phyloP scores from a whole-genome alignment of 1,140 invertebrate genomes.

The Eubasilissa regina region DNA sequence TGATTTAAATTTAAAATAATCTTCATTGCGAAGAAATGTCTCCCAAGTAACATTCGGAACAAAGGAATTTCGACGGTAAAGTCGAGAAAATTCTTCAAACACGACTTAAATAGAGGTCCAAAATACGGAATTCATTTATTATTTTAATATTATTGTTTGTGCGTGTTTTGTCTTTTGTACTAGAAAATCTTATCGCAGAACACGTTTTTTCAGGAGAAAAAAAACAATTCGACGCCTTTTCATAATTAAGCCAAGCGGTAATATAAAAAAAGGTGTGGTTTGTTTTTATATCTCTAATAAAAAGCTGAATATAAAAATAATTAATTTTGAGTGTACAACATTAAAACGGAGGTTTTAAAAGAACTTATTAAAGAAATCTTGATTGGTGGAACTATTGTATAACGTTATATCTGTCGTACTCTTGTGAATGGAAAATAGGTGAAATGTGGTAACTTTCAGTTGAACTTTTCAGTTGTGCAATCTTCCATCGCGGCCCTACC shows the following conservation, averaged over 20 bases:
- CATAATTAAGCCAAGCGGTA: conserved; percentile 11
- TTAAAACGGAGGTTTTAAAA: not conserved
- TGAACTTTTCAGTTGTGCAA: too few relatives aligned
- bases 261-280: conserved; percentile 1
- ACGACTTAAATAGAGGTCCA: not conserved
- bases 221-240: conserved; percentile 14
- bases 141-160: conserved; percentile 8
- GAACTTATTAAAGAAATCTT: not conserved
- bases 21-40: too few relatives aligned
- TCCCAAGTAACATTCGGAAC: not conserved
- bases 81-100: not conserved
- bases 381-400: too few relatives aligned
- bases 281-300: not conserved
- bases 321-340: conserved; percentile 16
- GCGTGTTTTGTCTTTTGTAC: conserved; percentile 9
- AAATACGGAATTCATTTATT: not conserved
- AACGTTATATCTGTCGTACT: too few relatives aligned
- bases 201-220: not conserved
- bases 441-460: too few relatives aligned
- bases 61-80: not conserved
- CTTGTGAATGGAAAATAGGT: too few relatives aligned
- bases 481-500: too few relatives aligned
- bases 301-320: conserved; percentile 2
- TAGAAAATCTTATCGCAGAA: conserved; percentile 2
- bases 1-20: too few relatives aligned